Percentiles rank a stretch among this genome's conserved stretches.
Evolutionary conservation across 2,888 invertebrate species (phyloP).

Genomic region (Oxyteleia sp.): DNA sequence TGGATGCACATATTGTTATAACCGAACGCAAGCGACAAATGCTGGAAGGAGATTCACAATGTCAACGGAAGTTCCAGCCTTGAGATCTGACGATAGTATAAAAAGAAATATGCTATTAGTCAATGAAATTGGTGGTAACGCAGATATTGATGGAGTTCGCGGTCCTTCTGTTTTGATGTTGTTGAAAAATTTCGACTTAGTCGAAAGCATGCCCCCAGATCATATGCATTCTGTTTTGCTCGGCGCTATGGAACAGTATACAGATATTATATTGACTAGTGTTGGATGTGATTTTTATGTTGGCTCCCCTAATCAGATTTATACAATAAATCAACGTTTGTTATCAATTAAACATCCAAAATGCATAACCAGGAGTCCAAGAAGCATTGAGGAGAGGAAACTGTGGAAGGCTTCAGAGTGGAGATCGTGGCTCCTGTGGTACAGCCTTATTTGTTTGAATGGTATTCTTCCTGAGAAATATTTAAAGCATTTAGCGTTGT

Average conservation of each 20-base stretch:
- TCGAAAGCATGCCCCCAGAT: too few species aligned
- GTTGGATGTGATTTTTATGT: not conserved
- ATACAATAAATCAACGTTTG: not conserved
- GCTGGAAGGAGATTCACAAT: too few species aligned
- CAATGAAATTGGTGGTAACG: too few species aligned
- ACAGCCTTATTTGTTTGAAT: not conserved
- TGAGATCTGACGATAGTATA: too few species aligned
- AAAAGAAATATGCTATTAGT: too few species aligned
- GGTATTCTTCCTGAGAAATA: not conserved
- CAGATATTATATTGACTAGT: not conserved
- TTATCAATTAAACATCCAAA: not conserved
- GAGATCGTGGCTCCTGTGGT: not conserved
- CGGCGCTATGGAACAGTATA: not conserved
- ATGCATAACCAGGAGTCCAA: conserved; percentile 4
- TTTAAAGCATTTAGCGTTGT: not conserved
- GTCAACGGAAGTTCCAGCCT: too few species aligned
- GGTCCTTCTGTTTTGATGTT: too few species aligned
- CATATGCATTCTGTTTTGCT: not conserved
- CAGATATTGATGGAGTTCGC: too few species aligned
- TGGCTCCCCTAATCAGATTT: not conserved
- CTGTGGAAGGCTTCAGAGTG: not conserved
- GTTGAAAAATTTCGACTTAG: too few species aligned
- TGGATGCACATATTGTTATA: too few species aligned
- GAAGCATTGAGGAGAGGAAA: not conserved
- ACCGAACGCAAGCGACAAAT: too few species aligned